Evolutionary conservation across 2,113 vertebrate species (phyloP).

Genomic region (Gobiocypris rarus): DNA sequence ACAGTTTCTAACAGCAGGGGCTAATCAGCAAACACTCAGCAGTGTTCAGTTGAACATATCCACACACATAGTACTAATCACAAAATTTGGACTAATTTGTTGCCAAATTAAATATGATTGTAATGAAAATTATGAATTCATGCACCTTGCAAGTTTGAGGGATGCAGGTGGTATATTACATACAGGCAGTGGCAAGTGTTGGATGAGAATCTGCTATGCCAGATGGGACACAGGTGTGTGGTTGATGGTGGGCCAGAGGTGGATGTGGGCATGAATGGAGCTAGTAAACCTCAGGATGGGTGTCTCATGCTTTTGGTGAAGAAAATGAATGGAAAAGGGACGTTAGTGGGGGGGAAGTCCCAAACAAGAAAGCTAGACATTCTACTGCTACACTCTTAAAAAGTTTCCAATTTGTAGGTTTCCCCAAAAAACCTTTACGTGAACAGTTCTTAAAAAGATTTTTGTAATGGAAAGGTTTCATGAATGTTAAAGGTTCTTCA

Average conservation of each 20-base stretch:
- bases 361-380: no score
- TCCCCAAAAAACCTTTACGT: no score
- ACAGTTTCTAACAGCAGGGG: background rate
- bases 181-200: background rate
- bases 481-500: no score
- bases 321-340: background rate
- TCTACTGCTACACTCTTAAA: background rate
- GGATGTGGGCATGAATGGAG: conserved; percentile 2
- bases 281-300: background rate
- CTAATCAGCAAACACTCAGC: background rate
- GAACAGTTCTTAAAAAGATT: no score
- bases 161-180: conserved; percentile 10
- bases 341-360: background rate
- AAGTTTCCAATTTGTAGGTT: no score
- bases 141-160: background rate
- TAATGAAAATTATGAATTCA: background rate
- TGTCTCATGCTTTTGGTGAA: background rate
- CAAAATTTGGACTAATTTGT: background rate
- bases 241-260: conserved; percentile 9
- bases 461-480: no score
- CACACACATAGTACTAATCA: background rate
- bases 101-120: background rate
- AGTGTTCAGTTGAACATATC: background rate
- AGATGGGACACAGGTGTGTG: conserved; percentile 33
- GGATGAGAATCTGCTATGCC: background rate